Percentiles rank a stretch among this genome's conserved stretches.
Conservation (phyloP, 2,113 vertebrate species). For the Passer domesticus region DNA sequence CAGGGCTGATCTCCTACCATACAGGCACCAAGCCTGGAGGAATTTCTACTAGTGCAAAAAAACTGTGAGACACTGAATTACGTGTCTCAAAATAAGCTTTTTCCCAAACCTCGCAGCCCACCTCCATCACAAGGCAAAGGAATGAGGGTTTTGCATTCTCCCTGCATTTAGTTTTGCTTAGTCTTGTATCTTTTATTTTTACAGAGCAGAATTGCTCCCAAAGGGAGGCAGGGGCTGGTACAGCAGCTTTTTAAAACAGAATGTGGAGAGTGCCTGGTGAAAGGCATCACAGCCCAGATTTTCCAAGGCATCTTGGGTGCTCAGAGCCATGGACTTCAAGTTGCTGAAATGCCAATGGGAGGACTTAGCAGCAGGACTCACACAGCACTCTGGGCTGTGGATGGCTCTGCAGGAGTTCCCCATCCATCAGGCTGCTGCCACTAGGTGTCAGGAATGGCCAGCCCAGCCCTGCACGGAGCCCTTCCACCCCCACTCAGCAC, state of each 20-base stretch:
- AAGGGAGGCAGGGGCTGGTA: background rate
- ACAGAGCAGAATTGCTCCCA: background rate
- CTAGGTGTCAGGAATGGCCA: conserved; percentile 59
- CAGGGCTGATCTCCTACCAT: background rate
- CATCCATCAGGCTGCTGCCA: conserved; percentile 2
- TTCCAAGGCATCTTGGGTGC: background rate
- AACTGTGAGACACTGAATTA: background rate
- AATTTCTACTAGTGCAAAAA: background rate
- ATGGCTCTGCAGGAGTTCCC: background rate
- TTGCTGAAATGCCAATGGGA: background rate
- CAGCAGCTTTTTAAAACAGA: background rate
- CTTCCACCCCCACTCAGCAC: background rate
- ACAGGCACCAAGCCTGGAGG: background rate
- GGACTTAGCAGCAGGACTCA: background rate
- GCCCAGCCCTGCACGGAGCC: background rate
- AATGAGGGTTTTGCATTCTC: background rate
- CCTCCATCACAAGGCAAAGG: background rate
- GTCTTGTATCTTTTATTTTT: background rate
- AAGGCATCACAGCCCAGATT: background rate
- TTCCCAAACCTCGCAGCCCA: background rate
- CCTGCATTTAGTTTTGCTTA: background rate
- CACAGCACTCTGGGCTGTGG: background rate
- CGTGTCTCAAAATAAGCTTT: background rate
- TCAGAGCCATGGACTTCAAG: background rate
- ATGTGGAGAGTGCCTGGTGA: background rate